Evolutionary conservation across 2,113 vertebrate species (phyloP), one percentile per base, ranked within the genome.

Genomic region (Turdus rufiventris): DNA sequence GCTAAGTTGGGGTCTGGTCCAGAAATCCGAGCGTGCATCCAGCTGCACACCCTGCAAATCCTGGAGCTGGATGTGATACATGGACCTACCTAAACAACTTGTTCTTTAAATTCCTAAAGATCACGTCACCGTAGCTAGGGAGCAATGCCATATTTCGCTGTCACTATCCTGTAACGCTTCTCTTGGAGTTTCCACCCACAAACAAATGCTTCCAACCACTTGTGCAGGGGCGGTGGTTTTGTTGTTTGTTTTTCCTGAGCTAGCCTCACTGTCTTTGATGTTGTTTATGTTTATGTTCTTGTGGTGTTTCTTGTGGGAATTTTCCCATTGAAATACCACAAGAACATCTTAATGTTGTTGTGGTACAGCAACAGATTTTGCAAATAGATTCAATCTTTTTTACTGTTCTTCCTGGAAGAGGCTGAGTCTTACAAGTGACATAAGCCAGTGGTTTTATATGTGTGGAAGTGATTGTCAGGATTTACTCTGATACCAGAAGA

Each of bases 21-120:
- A 36, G n/a, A 72, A 72, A n/a, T 40, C 28, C 0, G 0, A 31
- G 19, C 0, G 0, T 20, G 14, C 36, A 4, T 19, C 56, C 48
- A 34, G 53, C 13, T 65, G 43, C 13, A 7, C 0, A 1, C 40
- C 83, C 36, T 70, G 45, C 29, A 34, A 1, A 51, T 12, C 56
- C 21, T 17, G 6, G 60, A 8, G n/a, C 38, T 76, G 43, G 33
- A 2, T 33, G 29, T 67, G 51, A 40, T 4, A 0, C 1, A 24
- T 0, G 36, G 57, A 60, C 33, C 50, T 38, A 4, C 68, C 34
- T 9, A 9, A 89, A 31, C 9, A 31, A 5, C 15, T 48, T 18
- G 8, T 8, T 53, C 82, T 66, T 61, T 42, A 31, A 47, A 50
- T 62, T 51, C 33, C 45, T 23, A 0, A 11, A 42, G 76, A 86